Evolutionary conservation across 2,888 invertebrate species (phyloP).

Genomic region (Trichogramma dendrolimi): DNA sequence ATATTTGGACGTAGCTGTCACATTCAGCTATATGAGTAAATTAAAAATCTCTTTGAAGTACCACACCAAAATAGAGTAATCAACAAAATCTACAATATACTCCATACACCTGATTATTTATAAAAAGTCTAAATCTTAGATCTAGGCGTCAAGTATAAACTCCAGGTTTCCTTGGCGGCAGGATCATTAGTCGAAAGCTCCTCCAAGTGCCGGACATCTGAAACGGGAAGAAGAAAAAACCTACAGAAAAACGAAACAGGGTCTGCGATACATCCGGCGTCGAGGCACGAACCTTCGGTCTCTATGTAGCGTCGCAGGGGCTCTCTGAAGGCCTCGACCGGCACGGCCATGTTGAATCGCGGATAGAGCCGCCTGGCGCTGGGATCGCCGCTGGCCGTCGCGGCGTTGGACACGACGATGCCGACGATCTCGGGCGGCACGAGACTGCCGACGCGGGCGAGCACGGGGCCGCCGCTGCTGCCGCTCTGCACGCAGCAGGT

Average conservation of each 20-base stretch:
- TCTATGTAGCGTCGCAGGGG: slow-evolving; percentile 52
- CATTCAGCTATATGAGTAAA: no score
- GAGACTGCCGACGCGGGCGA: slow-evolving; percentile 52
- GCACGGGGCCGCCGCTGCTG: slow-evolving; percentile 62
- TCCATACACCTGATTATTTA: no score
- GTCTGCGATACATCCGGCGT: background rate
- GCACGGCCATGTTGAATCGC: slow-evolving; percentile 62
- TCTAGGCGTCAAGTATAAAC: slow-evolving; percentile 43
- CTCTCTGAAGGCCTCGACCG: slow-evolving; percentile 52
- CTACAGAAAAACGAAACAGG: background rate
- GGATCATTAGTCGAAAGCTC: slow-evolving; percentile 54
- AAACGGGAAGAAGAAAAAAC: slow-evolving; percentile 37
- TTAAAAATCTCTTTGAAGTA: no score
- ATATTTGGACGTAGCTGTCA: no score
- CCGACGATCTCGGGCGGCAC: slow-evolving; percentile 53
- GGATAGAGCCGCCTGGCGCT: slow-evolving; percentile 56
- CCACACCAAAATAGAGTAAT: no score
- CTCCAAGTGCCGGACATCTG: slow-evolving; percentile 54
- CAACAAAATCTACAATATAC: no score
- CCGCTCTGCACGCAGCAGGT: slow-evolving; percentile 64
- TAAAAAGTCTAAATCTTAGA: slow-evolving; percentile 33
- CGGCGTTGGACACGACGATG: slow-evolving; percentile 60
- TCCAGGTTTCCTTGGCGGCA: slow-evolving; percentile 56
- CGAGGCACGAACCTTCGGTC: slow-evolving; percentile 51
- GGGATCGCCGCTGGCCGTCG: slow-evolving; percentile 53